Evolutionary conservation across 2,888 invertebrate species (phyloP), one percentile per base, ranked within the genome.

Genomic region (Metellina segmentata): DNA sequence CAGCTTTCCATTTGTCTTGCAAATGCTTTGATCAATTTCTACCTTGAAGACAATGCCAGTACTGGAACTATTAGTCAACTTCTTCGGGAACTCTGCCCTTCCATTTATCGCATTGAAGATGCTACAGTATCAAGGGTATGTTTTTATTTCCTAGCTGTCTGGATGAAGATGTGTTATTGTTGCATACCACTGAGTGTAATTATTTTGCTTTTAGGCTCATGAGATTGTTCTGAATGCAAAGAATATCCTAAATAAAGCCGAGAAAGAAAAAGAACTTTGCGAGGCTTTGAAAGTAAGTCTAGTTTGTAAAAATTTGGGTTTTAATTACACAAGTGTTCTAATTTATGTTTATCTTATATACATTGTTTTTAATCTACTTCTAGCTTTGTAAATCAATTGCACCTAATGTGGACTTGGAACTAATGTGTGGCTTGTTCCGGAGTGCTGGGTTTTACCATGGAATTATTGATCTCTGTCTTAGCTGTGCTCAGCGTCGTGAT

Each of bases 11-110:
- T 88, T 20, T 53, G 81, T 81, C 95, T 99, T 20, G 97, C 99
- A 48, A 97, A 97, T 70, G 96, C 97, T 81, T 95, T 99, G 16
- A 97, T 99, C 83, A 97, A 98, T 94, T 97, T 96, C 91, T 99
- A 99, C 95, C 96, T 99, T 20, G 97, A 97, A 89, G 99, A 99
- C 95, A 98, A 98, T 94, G 99, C 99, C 0, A 98, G 98, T 0
- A 98, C 99, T 1, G 98, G 98, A 94, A 97, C 98, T 0, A 98
- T 99, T 93, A 99, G 98, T 92, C 96, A 96, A 49, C 97, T 97
- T 94, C 95, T 99, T 87, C 96, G 99, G 79, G 97, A 98, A 94
- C 96, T 98, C 0, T 99, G 99, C 94, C 99, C 99, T 0, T 97
- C 97, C 94, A 96, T 99, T 51, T 99, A 99, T 95, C 97, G 97